A percentile compares a stretch with the other conserved stretches of the same genome.
Conservation (phyloP, 2,888 invertebrate genomes). For the Leucophenga montana region DNA sequence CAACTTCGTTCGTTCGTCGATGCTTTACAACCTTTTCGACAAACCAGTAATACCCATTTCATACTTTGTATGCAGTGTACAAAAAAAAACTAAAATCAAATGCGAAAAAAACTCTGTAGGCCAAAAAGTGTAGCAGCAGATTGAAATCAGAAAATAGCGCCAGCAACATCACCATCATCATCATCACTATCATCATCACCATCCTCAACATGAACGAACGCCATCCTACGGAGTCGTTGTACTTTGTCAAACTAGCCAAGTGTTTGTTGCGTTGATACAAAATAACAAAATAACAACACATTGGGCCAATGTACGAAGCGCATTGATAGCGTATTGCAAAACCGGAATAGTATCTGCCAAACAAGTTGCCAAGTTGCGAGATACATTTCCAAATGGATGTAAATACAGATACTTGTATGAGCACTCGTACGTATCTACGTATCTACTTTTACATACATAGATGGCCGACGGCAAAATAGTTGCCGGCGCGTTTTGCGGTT, state of each 20-base stretch:
- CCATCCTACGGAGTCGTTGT: conserved; percentile 58
- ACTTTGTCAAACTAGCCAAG: conserved; percentile 43
- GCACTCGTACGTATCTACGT: too few relatives aligned
- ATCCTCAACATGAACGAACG: not conserved
- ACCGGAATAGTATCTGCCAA: conserved; percentile 51
- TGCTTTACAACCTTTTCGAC: too few relatives aligned
- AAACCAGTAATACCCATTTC: too few relatives aligned
- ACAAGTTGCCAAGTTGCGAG: conserved; percentile 18
- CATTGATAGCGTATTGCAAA: conserved; percentile 29
- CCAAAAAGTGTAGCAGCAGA: conserved; percentile 60
- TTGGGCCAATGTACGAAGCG: conserved; percentile 54
- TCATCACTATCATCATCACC: not conserved
- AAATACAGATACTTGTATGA: too few relatives aligned
- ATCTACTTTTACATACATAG: too few relatives aligned
- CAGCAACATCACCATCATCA: conserved; percentile 15
- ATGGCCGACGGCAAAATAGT: not conserved
- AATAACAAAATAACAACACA: conserved; percentile 40
- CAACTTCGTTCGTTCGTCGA: too few relatives aligned
- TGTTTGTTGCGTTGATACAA: too few relatives aligned
- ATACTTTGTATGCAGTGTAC: too few relatives aligned
- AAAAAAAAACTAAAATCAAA: conserved; percentile 32
- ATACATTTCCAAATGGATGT: not conserved
- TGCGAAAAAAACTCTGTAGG: conserved; percentile 52
- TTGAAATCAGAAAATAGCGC: conserved; percentile 3
- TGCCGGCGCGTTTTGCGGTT: conserved; percentile 12